Conservation (phyloP, 1,140 invertebrate genomes). For the Drosophila sp. region DNA sequence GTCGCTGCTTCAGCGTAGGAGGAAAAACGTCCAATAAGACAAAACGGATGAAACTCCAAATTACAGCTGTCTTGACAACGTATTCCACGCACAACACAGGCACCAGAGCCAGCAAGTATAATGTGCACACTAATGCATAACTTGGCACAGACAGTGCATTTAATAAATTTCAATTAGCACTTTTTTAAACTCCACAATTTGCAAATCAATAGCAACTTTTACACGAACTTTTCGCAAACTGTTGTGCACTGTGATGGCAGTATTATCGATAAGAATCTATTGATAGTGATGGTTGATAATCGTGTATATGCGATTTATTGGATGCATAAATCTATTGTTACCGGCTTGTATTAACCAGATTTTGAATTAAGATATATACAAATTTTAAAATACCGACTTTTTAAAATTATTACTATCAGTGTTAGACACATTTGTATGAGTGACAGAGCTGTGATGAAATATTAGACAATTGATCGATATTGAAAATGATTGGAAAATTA, state of each 20-base stretch:
- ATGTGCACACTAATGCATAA: conserved; percentile 42
- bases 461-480: not conserved
- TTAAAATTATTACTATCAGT: no score
- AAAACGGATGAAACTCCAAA: conserved; percentile 31
- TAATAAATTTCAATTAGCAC: conserved; percentile 24
- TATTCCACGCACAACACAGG: conserved; percentile 35
- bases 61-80: conserved; percentile 28
- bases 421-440: no score
- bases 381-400: no score
- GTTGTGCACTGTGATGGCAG: conserved; percentile 65
- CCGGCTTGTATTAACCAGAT: no score
- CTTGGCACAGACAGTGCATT: conserved; percentile 22
- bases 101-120: conserved; percentile 29
- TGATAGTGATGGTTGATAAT: conserved; percentile 25
- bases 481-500: not conserved
- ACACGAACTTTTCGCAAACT: conserved; percentile 73
- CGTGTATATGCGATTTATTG: conserved; percentile 5
- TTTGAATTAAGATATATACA: no score
- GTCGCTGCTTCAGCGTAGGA: conserved; percentile 46
- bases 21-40: conserved; percentile 55
- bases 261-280: conserved; percentile 39
- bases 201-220: conserved; percentile 65
- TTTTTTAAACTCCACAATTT: conserved; percentile 33
- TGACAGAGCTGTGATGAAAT: not conserved
- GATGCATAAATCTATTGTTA: not conserved